A percentile compares a stretch with the other conserved stretches of the same genome.
Evolutionary conservation across 2,888 invertebrate genomes (phyloP).

Genomic region (Trachelus iudaicus): DNA sequence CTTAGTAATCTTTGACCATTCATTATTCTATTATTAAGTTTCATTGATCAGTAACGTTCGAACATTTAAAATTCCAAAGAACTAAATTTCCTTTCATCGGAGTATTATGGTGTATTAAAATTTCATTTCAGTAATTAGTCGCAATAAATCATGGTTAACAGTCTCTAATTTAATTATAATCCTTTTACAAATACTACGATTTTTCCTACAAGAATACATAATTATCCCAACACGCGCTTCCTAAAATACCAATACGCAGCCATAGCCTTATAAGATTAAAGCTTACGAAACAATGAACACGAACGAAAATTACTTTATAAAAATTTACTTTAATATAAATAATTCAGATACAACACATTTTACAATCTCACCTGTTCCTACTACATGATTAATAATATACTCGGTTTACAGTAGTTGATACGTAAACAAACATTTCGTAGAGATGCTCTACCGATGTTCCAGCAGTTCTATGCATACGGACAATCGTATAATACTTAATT

Average conservation of each 20-base stretch:
- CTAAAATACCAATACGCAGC: not conserved
- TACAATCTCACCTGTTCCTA: not conserved
- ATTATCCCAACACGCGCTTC: not conserved
- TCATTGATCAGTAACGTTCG: not conserved
- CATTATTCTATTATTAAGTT: not conserved
- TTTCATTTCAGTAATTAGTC: not conserved
- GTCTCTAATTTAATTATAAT: not conserved
- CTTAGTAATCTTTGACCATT: not conserved
- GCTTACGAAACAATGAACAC: not conserved
- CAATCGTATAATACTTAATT: not conserved
- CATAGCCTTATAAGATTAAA: not conserved
- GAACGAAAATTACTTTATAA: conserved; percentile 7
- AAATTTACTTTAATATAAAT: conserved; percentile 45
- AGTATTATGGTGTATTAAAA: too few relatives aligned
- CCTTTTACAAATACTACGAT: not conserved
- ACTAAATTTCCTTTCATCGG: too few relatives aligned
- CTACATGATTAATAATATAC: not conserved
- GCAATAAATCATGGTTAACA: not conserved
- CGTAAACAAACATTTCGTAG: not conserved
- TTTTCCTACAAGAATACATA: not conserved
- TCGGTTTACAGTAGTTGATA: not conserved
- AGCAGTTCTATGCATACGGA: not conserved
- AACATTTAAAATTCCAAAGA: too few relatives aligned
- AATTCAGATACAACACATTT: conserved; percentile 38
- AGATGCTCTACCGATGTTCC: not conserved